Conservation (phyloP, 2,888 invertebrate species). For the Synergus gifuensis region DNA sequence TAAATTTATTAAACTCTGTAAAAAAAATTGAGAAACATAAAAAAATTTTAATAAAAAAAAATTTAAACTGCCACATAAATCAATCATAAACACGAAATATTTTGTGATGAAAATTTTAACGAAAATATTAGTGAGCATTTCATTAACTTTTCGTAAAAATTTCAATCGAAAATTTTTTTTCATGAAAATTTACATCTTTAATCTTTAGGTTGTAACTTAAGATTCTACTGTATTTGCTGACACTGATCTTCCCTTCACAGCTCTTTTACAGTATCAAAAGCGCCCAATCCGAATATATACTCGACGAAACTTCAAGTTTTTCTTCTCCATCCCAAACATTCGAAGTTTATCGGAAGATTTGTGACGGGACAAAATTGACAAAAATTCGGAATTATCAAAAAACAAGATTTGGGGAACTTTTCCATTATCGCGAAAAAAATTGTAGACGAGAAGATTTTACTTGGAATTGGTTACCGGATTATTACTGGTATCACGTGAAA, state of each 20-base stretch:
- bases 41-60: too few relatives aligned
- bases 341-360: conserved; percentile 14
- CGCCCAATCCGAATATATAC: conserved; percentile 54
- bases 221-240: conserved; percentile 63
- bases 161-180: too few relatives aligned
- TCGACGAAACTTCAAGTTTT: conserved; percentile 46
- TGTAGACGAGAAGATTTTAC: conserved; percentile 46
- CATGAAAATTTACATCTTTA: too few relatives aligned
- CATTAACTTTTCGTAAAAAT: too few relatives aligned
- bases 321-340: not conserved
- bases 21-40: too few relatives aligned
- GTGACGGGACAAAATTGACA: not conserved
- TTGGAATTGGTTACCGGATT: conserved; percentile 53
- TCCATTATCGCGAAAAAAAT: conserved; percentile 57
- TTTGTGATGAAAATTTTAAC: too few relatives aligned
- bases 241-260: conserved; percentile 61
- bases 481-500: conserved; percentile 52
- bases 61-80: too few relatives aligned
- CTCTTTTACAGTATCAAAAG: conserved; percentile 54
- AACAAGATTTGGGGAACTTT: conserved; percentile 36
- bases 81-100: too few relatives aligned
- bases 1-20: not conserved
- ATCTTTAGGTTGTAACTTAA: conserved; percentile 43
- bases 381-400: not conserved
- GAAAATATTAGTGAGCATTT: too few relatives aligned